These are phyloP conservation scores for Palythoa heliodiscus DNA, from an alignment of 92 coral and sea anemone species.

Conservation along the genomic window DNA sequence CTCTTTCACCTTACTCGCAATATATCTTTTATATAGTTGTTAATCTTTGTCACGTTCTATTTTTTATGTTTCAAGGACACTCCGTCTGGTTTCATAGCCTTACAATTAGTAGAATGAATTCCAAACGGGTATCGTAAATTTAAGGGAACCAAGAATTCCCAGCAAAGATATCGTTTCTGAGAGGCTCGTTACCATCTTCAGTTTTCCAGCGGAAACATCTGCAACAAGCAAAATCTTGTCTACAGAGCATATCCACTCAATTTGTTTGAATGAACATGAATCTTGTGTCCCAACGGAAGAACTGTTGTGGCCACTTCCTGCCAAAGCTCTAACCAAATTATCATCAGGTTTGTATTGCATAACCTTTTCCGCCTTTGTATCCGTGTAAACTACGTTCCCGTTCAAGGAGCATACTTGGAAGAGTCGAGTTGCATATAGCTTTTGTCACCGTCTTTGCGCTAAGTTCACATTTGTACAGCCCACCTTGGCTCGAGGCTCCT, in stretches of 20 bases:
- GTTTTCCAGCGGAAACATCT: conserved; percentile 43
- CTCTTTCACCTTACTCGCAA: conserved; percentile 5
- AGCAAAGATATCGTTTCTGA: conserved; percentile 51
- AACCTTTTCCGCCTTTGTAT: no score
- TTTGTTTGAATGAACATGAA: conserved; percentile 52
- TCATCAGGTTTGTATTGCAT: no score
- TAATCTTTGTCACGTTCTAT: background rate
- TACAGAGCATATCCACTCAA: no score
- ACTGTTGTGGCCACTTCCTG: conserved; percentile 41
- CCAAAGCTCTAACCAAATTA: no score
- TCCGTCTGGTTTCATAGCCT: conserved; percentile 35
- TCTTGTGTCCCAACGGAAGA: conserved; percentile 53
- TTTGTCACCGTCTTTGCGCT: no score
- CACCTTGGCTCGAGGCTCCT: no score
- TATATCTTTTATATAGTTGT: background rate
- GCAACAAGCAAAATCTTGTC: no score
- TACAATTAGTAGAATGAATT: conserved; percentile 55
- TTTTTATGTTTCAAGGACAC: conserved; percentile 32
- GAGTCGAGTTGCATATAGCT: no score
- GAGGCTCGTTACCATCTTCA: conserved; percentile 53
- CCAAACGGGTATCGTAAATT: conserved; percentile 55
- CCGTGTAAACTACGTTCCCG: no score
- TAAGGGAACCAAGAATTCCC: conserved; percentile 38
- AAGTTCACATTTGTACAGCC: no score
- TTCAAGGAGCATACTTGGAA: no score